A percentile compares a stretch with the other conserved stretches of the same genome.
These are phyloP conservation scores for Sepioteuthis lessoniana DNA, from an alignment of 2,888 invertebrate genomes.

Conservation along the genomic window DNA sequence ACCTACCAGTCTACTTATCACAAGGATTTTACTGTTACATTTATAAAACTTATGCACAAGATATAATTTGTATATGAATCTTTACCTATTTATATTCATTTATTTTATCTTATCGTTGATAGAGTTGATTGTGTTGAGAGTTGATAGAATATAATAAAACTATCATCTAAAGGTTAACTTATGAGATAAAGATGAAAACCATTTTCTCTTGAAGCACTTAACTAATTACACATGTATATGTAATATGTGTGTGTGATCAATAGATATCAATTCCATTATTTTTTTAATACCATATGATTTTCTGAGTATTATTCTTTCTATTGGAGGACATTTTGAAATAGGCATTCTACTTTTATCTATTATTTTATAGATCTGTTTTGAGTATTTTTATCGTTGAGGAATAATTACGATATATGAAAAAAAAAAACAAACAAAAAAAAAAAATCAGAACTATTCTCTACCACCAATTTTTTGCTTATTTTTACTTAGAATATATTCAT, in stretches of 20 bases:
- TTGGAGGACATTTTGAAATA: background rate
- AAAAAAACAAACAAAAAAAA: too few species aligned
- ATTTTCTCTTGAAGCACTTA: background rate
- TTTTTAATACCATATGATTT: background rate
- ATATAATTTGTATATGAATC: too few species aligned
- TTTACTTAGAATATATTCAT: too few species aligned
- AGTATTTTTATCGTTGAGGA: too few species aligned
- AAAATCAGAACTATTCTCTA: too few species aligned
- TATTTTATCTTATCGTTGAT: background rate
- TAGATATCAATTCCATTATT: background rate
- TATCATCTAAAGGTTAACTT: background rate
- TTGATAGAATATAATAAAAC: background rate
- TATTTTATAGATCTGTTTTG: too few species aligned
- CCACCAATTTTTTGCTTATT: too few species aligned
- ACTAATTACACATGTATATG: background rate
- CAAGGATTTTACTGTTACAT: too few species aligned
- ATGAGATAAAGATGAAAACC: background rate
- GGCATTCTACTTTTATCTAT: background rate
- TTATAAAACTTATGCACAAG: too few species aligned
- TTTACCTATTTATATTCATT: too few species aligned
- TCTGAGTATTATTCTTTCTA: background rate
- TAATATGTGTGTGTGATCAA: background rate
- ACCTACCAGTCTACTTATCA: too few species aligned
- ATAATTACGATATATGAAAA: too few species aligned
- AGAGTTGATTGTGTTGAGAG: background rate